Conservation (phyloP, 1,140 invertebrate species). For the Lepidotrigona ventralis region DNA sequence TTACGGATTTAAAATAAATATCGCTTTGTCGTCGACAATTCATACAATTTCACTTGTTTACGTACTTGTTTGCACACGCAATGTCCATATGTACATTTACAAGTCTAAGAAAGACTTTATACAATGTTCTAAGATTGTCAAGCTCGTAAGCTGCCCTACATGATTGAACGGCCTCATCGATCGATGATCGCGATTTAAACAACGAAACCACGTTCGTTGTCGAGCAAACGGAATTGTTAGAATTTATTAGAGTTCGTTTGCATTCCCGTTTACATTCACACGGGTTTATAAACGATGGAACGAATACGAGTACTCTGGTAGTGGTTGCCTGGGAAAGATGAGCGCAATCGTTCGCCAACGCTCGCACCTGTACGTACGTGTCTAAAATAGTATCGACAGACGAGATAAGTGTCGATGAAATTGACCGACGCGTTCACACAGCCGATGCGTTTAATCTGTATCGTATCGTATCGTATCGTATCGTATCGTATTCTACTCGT, state of each 20-base stretch:
- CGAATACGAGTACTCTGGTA: background rate
- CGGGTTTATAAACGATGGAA: background rate
- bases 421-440: background rate
- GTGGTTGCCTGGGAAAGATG: background rate
- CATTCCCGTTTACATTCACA: background rate
- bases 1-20: constrained; percentile 70
- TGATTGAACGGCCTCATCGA: background rate
- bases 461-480: too few relatives aligned
- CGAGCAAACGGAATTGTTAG: background rate
- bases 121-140: constrained; percentile 27
- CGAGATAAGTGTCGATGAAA: constrained; percentile 1
- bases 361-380: background rate
- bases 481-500: background rate
- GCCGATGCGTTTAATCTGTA: background rate
- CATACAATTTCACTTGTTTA: constrained; percentile 46
- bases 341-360: background rate
- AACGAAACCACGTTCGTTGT: background rate
- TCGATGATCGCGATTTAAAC: background rate
- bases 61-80: background rate
- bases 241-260: background rate
- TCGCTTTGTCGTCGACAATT: constrained; percentile 49
- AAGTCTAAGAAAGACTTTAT: constrained; percentile 1
- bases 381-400: constrained; percentile 4
- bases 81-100: constrained; percentile 3
- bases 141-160: constrained; percentile 3